Percentiles rank a stretch among this genome's conserved stretches.
Evolutionary conservation across 64 coral and sea anemone genomes (phyloP).

Genomic region (Hydrozoanthus tunicans): DNA sequence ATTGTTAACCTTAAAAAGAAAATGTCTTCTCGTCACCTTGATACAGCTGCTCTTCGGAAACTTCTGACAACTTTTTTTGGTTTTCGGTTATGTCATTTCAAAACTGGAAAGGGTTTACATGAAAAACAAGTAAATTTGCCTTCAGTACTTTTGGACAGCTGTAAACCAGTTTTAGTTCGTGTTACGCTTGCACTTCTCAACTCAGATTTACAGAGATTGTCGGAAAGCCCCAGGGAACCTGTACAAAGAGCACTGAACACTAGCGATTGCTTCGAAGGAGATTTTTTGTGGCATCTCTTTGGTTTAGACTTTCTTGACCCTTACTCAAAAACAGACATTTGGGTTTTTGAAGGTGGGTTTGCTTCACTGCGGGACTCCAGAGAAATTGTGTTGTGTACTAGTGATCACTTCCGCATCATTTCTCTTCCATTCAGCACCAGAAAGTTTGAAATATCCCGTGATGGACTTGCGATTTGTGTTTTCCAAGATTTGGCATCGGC

Average conservation of each 20-base stretch:
- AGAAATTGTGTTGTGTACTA: neutral
- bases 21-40: too few species aligned
- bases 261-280: neutral
- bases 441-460: neutral
- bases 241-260: neutral
- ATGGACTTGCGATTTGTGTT: neutral
- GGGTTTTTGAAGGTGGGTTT: neutral
- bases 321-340: neutral
- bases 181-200: neutral
- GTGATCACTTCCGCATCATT: neutral
- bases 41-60: too few species aligned
- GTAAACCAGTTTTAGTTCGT: neutral
- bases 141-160: neutral
- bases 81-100: slow-evolving; percentile 25
- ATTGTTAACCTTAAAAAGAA: too few species aligned
- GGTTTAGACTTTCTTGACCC: neutral
- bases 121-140: neutral
- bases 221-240: neutral
- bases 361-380: neutral
- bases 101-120: slow-evolving; percentile 24
- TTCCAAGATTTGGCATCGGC: too few species aligned
- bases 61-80: neutral
- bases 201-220: neutral
- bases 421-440: neutral
- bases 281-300: neutral